Evolutionary conservation across 2,888 invertebrate species (phyloP).

Genomic region (Globia sparganii): DNA sequence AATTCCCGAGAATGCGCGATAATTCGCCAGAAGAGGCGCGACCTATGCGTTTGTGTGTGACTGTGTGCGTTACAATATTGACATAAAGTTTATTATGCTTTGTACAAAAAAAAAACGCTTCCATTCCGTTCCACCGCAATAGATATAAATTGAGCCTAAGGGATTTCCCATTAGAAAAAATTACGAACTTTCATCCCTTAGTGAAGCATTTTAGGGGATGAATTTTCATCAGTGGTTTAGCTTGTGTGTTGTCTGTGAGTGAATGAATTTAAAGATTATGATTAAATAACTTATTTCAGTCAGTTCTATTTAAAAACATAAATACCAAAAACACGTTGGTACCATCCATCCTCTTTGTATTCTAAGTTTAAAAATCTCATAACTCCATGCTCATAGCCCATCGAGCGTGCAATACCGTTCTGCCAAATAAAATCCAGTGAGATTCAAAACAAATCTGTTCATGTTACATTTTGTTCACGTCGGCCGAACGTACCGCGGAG

Average conservation of each 20-base stretch:
- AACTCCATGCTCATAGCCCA: slow-evolving; percentile 18
- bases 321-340: background rate
- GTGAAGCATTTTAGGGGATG: too few relatives aligned
- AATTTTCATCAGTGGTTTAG: background rate
- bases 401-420: slow-evolving; percentile 26
- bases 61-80: too few relatives aligned
- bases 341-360: slow-evolving; percentile 18
- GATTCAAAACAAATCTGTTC: slow-evolving; percentile 46
- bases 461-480: slow-evolving; percentile 61
- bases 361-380: slow-evolving; percentile 37
- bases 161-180: too few relatives aligned
- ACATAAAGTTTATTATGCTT: too few relatives aligned
- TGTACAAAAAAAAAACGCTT: too few relatives aligned
- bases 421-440: slow-evolving; percentile 57
- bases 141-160: too few relatives aligned
- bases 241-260: too few relatives aligned
- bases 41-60: too few relatives aligned
- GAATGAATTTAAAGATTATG: too few relatives aligned
- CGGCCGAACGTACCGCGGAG: slow-evolving; percentile 15
- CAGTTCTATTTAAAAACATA: background rate
- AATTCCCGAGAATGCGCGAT: too few relatives aligned
- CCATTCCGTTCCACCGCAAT: too few relatives aligned
- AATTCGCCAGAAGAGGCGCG: too few relatives aligned
- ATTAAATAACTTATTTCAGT: background rate
- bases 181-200: background rate